Conservation (phyloP, 2,797 vertebrate genomes). For the Enteromius treurensis region DNA sequence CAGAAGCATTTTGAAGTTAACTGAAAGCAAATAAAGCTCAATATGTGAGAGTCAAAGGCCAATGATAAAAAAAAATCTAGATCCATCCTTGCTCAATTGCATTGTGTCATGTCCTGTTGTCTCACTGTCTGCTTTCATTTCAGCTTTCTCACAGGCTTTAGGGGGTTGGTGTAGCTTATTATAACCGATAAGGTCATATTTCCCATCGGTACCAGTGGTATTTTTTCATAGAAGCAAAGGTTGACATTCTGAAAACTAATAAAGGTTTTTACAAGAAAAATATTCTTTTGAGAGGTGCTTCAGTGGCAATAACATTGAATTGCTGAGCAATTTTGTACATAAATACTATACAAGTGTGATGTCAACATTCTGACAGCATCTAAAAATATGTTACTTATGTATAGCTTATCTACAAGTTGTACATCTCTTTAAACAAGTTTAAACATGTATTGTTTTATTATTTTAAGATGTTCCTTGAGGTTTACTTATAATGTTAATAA, state of each 20-base stretch:
- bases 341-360: neutral
- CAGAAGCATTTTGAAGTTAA: neutral
- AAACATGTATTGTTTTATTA: neutral
- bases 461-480: neutral
- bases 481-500: too few species aligned
- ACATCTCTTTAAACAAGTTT: neutral
- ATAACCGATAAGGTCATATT: neutral
- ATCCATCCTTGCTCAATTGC: slow-evolving; percentile 9
- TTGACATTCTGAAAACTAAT: neutral
- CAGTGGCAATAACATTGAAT: neutral
- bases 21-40: neutral
- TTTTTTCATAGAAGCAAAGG: neutral
- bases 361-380: neutral
- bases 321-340: neutral
- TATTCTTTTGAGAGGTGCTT: neutral
- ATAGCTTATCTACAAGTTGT: neutral
- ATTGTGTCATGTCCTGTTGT: slow-evolving; percentile 30
- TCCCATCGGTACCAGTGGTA: neutral
- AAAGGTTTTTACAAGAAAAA: neutral
- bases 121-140: slow-evolving; percentile 44
- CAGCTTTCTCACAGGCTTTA: neutral
- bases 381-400: neutral
- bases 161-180: slow-evolving; percentile 1
- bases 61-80: neutral
- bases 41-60: neutral